phyloP scores from a whole-genome alignment of 2,113 vertebrate genomes.

The Platysteira castanea region DNA sequence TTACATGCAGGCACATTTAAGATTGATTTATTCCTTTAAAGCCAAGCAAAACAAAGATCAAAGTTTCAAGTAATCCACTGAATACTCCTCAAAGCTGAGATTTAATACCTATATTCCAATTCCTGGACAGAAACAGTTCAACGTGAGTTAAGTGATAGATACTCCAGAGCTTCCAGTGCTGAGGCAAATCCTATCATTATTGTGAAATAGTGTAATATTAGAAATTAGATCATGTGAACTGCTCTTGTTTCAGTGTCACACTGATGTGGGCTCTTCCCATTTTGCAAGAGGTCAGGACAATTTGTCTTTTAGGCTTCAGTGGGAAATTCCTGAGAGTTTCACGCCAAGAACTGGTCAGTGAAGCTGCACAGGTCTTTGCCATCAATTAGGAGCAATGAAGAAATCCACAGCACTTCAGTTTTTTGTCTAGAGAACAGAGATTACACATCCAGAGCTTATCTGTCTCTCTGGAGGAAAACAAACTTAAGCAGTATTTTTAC shows the following conservation, averaged over 20 bases:
- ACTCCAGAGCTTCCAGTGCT: not conserved
- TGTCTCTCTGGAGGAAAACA: not conserved
- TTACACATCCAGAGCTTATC: not conserved
- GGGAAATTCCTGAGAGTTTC: not conserved
- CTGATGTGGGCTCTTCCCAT: not conserved
- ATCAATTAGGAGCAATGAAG: not conserved
- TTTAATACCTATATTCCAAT: not conserved
- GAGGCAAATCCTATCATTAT: not conserved
- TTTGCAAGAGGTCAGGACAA: conserved; percentile 36
- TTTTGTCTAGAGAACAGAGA: not conserved
- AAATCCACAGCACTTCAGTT: not conserved
- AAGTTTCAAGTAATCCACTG: not conserved
- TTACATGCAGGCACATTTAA: not conserved
- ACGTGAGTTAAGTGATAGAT: not conserved
- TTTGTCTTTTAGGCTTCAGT: not conserved
- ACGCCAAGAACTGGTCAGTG: not conserved
- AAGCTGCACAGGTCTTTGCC: not conserved
- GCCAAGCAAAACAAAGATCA: not conserved
- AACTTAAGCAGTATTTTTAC: not conserved
- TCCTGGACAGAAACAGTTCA: not conserved
- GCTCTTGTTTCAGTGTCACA: not conserved
- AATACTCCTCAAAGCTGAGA: not conserved
- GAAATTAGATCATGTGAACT: not conserved
- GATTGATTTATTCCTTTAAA: not conserved
- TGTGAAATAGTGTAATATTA: not conserved